These are phyloP conservation scores for Lottia gigantea DNA, from an alignment of 2,888 invertebrate genomes.

Conservation along the genomic window DNA sequence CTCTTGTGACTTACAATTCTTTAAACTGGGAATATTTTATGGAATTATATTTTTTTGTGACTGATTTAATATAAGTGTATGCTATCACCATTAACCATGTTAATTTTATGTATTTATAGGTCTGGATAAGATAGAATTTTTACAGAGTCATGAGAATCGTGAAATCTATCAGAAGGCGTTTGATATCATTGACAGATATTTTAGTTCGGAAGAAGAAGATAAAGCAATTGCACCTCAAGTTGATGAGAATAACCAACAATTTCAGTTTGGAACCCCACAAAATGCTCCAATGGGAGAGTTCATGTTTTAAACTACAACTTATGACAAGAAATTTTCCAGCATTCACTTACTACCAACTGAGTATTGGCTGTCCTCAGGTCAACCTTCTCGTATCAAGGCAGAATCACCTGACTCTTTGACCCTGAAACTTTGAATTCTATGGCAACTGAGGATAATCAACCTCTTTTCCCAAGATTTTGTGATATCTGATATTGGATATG, in stretches of 20 bases:
- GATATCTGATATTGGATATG: background rate
- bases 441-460: background rate
- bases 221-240: constrained; percentile 77
- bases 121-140: constrained; percentile 96
- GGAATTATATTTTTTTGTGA: too few relatives aligned
- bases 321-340: constrained; percentile 1
- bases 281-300: constrained; percentile 57
- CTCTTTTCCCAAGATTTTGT: background rate
- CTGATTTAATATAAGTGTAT: too few relatives aligned
- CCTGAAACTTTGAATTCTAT: background rate
- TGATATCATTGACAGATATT: constrained; percentile 95
- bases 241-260: constrained; percentile 72
- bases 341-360: background rate
- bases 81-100: too few relatives aligned
- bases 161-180: constrained; percentile 98
- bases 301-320: constrained; percentile 41
- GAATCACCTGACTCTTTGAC: too few relatives aligned
- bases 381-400: background rate
- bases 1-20: too few relatives aligned
- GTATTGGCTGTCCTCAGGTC: constrained; percentile 4
- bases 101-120: constrained; percentile 67
- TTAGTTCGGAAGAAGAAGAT: constrained; percentile 81
- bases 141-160: constrained; percentile 95
- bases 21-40: too few relatives aligned
- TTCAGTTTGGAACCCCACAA: constrained; percentile 49